phyloP scores from a whole-genome alignment of 1,140 invertebrate species.

The Sogatella furcifera region DNA sequence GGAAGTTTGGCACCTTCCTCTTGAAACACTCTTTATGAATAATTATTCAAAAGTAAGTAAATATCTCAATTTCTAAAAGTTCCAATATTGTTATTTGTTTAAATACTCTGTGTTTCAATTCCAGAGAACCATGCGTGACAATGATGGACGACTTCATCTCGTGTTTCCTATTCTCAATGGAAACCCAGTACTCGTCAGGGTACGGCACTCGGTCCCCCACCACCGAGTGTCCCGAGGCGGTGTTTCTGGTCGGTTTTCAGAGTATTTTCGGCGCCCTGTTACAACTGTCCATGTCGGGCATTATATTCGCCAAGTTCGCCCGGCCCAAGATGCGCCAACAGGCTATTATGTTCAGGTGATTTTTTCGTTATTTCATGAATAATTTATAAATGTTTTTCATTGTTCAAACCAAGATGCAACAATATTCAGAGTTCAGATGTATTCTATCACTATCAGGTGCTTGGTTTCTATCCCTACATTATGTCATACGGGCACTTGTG shows the following conservation, averaged over 20 bases:
- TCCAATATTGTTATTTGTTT: too few relatives aligned
- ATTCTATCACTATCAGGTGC: too few relatives aligned
- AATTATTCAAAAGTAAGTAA: too few relatives aligned
- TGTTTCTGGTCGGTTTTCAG: conserved; percentile 57
- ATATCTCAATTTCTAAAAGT: conserved; percentile 17
- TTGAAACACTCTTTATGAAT: too few relatives aligned
- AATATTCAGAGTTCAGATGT: too few relatives aligned
- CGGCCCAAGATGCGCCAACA: conserved; percentile 54
- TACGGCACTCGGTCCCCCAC: conserved; percentile 49
- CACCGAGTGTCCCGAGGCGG: conserved; percentile 54
- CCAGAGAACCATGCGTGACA: conserved; percentile 37
- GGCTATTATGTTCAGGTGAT: conserved; percentile 51
- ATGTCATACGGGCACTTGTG: too few relatives aligned
- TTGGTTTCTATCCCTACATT: too few relatives aligned
- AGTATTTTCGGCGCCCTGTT: conserved; percentile 51
- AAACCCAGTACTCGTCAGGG: conserved; percentile 51
- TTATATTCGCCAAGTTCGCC: conserved; percentile 55
- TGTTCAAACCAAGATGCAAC: too few relatives aligned
- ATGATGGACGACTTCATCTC: conserved; percentile 45
- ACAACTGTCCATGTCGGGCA: conserved; percentile 43
- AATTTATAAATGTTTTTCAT: too few relatives aligned
- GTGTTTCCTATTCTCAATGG: conserved; percentile 49
- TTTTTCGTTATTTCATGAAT: background rate
- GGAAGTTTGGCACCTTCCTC: too few relatives aligned
- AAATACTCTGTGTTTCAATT: background rate